These are phyloP conservation scores for Amphiura filiformis DNA, from an alignment of 35 echinoderm and acorn worm species.

Conservation along the genomic window DNA sequence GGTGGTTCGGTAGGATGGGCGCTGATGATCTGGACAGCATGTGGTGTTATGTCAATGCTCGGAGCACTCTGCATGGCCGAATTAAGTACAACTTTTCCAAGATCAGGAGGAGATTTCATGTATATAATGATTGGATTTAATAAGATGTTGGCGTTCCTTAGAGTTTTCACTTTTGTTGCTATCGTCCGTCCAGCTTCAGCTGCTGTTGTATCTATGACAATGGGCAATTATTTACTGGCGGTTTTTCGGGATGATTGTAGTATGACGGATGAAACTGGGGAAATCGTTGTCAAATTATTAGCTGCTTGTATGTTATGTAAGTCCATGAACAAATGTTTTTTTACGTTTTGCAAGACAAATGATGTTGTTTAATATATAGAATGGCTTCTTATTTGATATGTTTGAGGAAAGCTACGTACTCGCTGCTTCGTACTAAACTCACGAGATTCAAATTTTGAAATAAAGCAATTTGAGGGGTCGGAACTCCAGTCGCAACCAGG, in stretches of 20 bases:
- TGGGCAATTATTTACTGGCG: slow-evolving; percentile 49
- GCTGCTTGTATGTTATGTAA: slow-evolving; percentile 19
- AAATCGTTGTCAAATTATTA: slow-evolving; percentile 3
- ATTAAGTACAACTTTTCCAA: slow-evolving; percentile 56
- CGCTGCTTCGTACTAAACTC: too few species aligned
- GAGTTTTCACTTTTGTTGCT: slow-evolving; percentile 65
- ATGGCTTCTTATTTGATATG: too few species aligned
- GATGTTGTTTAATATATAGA: too few species aligned
- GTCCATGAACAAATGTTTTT: too few species aligned
- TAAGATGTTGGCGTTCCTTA: slow-evolving; percentile 54
- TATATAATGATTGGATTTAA: slow-evolving; percentile 55
- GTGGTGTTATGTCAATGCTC: slow-evolving; percentile 58
- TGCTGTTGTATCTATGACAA: slow-evolving; percentile 69
- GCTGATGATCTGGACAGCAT: slow-evolving; percentile 52
- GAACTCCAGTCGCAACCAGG: too few species aligned
- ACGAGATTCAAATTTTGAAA: too few species aligned
- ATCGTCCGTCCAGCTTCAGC: slow-evolving; percentile 49
- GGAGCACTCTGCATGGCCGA: slow-evolving; percentile 77
- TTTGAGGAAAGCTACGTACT: too few species aligned
- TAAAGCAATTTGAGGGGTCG: too few species aligned
- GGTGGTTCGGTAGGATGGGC: slow-evolving; percentile 57
- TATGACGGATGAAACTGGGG: too few species aligned
- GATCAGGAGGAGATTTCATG: slow-evolving; percentile 82
- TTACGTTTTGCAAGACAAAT: too few species aligned
- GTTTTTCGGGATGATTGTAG: slow-evolving; percentile 7